These are phyloP conservation scores for Myiagra hebetior DNA, from an alignment of 2,113 vertebrate genomes.

Conservation along the genomic window DNA sequence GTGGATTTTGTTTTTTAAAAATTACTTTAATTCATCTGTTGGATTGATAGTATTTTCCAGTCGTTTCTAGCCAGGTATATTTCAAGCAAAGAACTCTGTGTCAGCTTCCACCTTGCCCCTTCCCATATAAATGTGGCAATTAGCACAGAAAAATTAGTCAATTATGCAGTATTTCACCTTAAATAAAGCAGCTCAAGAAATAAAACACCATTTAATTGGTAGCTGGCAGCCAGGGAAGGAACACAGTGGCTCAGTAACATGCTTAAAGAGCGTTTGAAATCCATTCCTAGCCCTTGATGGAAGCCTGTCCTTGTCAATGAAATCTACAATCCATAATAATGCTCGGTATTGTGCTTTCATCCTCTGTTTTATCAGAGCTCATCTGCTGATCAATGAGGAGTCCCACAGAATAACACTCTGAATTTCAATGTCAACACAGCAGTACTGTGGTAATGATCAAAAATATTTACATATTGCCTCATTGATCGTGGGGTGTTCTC, in stretches of 20 bases:
- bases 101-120: not conserved
- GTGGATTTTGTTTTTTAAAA: not conserved
- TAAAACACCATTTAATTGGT: not conserved
- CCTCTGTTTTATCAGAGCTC: slow-evolving; percentile 1
- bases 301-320: not conserved
- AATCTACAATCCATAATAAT: not conserved
- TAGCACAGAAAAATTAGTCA: slow-evolving; percentile 21
- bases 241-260: not conserved
- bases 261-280: not conserved
- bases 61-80: not conserved
- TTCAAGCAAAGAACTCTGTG: not conserved
- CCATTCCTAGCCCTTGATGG: not conserved
- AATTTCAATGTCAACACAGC: slow-evolving; percentile 45
- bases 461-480: slow-evolving; percentile 70
- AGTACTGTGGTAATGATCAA: slow-evolving; percentile 38
- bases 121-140: not conserved
- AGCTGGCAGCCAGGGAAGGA: not conserved
- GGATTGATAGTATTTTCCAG: not conserved
- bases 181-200: slow-evolving; percentile 33
- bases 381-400: slow-evolving; percentile 23
- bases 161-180: not conserved
- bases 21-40: not conserved
- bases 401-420: slow-evolving; percentile 40
- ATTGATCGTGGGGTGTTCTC: slow-evolving; percentile 49
- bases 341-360: not conserved